Evolutionary conservation across 2,888 invertebrate genomes (phyloP).

Genomic region (Ochropacha duplaris): DNA sequence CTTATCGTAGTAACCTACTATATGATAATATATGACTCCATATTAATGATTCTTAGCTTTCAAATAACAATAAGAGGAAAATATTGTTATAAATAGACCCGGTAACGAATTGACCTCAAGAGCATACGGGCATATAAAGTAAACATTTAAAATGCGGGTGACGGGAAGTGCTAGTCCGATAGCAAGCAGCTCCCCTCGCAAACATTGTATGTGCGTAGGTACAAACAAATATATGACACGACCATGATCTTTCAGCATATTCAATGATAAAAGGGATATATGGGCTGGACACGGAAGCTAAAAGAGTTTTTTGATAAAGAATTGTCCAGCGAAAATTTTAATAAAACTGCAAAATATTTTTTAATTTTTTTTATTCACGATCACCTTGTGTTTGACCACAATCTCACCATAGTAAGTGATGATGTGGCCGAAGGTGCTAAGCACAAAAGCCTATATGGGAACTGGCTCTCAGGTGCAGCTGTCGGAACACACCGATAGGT

Average conservation of each 20-base stretch:
- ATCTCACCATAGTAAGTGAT: too few species aligned
- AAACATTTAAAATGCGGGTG: conserved; percentile 41
- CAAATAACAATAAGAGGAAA: too few species aligned
- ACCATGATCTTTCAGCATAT: not conserved
- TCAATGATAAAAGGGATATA: not conserved
- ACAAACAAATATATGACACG: not conserved
- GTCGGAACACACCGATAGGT: too few species aligned
- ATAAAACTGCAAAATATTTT: not conserved
- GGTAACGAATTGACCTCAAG: conserved; percentile 10
- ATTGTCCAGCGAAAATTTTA: not conserved
- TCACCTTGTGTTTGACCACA: too few species aligned
- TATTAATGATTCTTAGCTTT: too few species aligned
- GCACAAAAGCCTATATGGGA: too few species aligned
- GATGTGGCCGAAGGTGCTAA: too few species aligned
- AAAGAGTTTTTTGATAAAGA: not conserved
- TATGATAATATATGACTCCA: too few species aligned
- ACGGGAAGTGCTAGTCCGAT: conserved; percentile 33
- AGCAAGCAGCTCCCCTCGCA: conserved; percentile 3
- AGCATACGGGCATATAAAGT: conserved; percentile 30
- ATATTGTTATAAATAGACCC: not conserved
- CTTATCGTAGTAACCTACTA: too few species aligned
- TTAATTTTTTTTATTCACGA: not conserved
- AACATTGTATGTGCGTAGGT: not conserved
- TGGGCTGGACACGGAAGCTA: not conserved
- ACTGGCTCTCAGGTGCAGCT: too few species aligned